Percentiles rank a stretch among this genome's conserved stretches.
phyloP scores from a whole-genome alignment of 2,888 invertebrate genomes.

The Heteropelma amictum region DNA sequence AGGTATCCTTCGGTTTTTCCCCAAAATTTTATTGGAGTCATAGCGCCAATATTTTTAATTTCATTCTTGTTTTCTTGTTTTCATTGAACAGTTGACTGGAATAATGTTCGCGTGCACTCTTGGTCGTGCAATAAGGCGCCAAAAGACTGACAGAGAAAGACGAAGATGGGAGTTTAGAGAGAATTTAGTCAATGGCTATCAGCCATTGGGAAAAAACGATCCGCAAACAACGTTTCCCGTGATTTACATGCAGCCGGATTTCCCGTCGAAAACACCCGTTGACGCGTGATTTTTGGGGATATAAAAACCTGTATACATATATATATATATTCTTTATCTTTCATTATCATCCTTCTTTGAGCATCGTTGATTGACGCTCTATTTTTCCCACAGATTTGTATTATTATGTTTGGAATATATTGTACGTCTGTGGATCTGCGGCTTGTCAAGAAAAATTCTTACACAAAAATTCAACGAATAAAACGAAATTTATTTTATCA shows the following conservation, averaged over 20 bases:
- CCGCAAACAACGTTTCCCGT: conserved; percentile 71
- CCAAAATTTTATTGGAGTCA: background rate
- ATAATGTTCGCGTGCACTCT: conserved; percentile 93
- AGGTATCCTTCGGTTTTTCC: conserved; percentile 78
- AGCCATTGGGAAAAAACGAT: conserved; percentile 73
- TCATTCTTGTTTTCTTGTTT: background rate
- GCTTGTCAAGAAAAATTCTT: background rate
- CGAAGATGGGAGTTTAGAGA: conserved; percentile 85
- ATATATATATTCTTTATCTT: too few relatives aligned
- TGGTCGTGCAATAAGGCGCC: conserved; percentile 89
- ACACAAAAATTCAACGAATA: background rate
- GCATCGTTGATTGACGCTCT: background rate
- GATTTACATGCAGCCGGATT: conserved; percentile 70
- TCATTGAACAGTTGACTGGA: conserved; percentile 84
- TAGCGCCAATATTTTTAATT: background rate
- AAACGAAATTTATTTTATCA: conserved; percentile 27
- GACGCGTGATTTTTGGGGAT: too few relatives aligned
- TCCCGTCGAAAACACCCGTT: conserved; percentile 56
- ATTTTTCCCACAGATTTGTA: background rate
- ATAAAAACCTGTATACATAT: too few relatives aligned
- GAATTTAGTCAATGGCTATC: conserved; percentile 79
- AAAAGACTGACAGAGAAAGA: conserved; percentile 86
- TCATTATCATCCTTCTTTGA: background rate
- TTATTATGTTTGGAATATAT: background rate
- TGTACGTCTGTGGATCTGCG: background rate